A percentile compares a stretch with the other conserved stretches of the same genome.
phyloP scores from a whole-genome alignment of 2,113 vertebrate species.

The Muntiacus reevesi region DNA sequence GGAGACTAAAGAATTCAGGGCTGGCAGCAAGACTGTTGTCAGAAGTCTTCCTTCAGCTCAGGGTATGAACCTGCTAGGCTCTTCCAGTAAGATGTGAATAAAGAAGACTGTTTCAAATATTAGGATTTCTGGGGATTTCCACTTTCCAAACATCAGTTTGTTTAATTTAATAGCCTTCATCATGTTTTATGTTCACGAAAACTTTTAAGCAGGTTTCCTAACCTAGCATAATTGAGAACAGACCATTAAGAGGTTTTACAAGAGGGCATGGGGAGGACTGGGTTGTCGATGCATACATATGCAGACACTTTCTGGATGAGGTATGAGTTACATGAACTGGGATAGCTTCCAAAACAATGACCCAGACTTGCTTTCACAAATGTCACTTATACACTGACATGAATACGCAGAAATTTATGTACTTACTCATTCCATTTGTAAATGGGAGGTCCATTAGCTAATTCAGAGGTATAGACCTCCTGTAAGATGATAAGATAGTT shows the following conservation, averaged over 20 bases:
- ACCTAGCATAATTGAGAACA: conserved; percentile 1
- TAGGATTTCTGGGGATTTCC: not conserved
- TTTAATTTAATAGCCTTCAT: conserved; percentile 14
- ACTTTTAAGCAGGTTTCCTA: conserved; percentile 20
- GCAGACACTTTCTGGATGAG: not conserved
- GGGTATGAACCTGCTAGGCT: not conserved
- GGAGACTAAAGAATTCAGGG: not conserved
- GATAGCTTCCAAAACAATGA: not conserved
- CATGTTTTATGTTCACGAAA: conserved; percentile 46
- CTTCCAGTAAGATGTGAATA: conserved; percentile 4
- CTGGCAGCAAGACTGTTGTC: not conserved
- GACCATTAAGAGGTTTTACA: conserved; percentile 26
- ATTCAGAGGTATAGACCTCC: not conserved
- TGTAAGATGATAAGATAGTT: not conserved
- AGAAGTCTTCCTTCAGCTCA: not conserved
- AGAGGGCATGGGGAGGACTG: not conserved
- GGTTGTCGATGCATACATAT: not conserved
- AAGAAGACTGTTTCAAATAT: not conserved
- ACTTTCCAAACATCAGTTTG: conserved; percentile 10
- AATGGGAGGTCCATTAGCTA: not conserved
- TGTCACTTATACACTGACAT: not conserved
- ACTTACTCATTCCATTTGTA: not conserved
- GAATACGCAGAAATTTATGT: not conserved
- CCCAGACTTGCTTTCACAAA: not conserved
- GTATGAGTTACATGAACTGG: not conserved